Percentiles rank a stretch among this genome's conserved stretches.
Conservation (phyloP, 2,797 vertebrate species). For the Anguilla marmorata region DNA sequence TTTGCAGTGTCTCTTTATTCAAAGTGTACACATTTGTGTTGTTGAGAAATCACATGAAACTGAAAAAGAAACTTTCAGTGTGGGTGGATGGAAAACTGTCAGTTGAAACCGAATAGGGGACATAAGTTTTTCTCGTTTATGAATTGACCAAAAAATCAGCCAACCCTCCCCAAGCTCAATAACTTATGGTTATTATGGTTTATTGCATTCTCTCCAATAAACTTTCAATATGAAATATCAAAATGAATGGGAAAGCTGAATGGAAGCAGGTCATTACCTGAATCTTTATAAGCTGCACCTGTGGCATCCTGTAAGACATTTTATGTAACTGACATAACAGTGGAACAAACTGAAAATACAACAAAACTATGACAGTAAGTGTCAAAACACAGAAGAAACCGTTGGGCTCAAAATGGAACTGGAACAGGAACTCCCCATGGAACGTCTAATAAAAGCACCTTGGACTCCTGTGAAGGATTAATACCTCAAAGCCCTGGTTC, state of each 20-base stretch:
- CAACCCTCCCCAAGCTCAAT: background rate
- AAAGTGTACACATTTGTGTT: background rate
- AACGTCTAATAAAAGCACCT: background rate
- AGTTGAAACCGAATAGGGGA: background rate
- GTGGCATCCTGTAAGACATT: background rate
- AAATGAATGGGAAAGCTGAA: background rate
- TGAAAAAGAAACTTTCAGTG: background rate
- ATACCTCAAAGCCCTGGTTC: background rate
- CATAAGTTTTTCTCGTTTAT: background rate
- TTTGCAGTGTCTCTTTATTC: background rate
- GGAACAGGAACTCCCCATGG: background rate
- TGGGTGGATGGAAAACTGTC: conserved; percentile 2
- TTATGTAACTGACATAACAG: background rate
- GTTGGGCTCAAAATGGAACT: background rate
- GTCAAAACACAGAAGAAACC: background rate
- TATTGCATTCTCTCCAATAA: background rate
- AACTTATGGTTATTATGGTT: background rate
- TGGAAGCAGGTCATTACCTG: background rate
- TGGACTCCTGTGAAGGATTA: background rate
- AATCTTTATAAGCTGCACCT: background rate
- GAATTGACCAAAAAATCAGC: background rate
- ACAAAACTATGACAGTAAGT: no score
- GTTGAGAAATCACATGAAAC: background rate
- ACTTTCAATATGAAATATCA: background rate
- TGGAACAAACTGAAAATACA: background rate